Percentiles rank a stretch among this genome's conserved stretches.
These are phyloP conservation scores for Melipona bicolor DNA, from an alignment of 2,888 invertebrate species.

Conservation along the genomic window DNA sequence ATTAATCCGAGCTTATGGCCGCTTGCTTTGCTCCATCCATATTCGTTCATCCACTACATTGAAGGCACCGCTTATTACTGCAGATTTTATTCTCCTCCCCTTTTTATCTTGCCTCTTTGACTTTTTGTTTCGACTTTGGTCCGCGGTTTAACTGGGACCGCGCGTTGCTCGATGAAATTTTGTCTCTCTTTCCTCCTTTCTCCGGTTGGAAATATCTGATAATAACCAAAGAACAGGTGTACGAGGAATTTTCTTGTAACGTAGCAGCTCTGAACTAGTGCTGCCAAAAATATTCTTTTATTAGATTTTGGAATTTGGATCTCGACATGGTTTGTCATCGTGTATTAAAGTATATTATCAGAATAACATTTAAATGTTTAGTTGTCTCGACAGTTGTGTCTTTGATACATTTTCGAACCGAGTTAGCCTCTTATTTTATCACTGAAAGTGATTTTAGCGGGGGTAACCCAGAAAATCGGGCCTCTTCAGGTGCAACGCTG, in stretches of 20 bases:
- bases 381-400: no score
- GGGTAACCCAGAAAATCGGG: no score
- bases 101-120: background rate
- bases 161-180: background rate
- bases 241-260: background rate
- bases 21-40: slow-evolving; percentile 46
- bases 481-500: no score
- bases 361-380: no score
- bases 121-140: background rate
- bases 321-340: no score
- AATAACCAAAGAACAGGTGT: background rate
- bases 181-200: no score
- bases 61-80: slow-evolving; percentile 32
- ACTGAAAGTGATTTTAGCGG: no score
- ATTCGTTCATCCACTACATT: slow-evolving; percentile 32
- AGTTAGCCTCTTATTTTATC: background rate
- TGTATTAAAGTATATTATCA: no score
- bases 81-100: slow-evolving; percentile 6
- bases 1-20: slow-evolving; percentile 77
- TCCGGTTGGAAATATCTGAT: background rate
- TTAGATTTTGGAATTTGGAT: background rate
- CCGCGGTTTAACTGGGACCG: background rate
- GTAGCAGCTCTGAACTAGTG: background rate
- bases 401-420: background rate
- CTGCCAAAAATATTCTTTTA: background rate